A percentile compares a stretch with the other conserved stretches of the same genome.
phyloP scores from a whole-genome alignment of 2,888 invertebrate species.

The Caenorhabditis japonica region DNA sequence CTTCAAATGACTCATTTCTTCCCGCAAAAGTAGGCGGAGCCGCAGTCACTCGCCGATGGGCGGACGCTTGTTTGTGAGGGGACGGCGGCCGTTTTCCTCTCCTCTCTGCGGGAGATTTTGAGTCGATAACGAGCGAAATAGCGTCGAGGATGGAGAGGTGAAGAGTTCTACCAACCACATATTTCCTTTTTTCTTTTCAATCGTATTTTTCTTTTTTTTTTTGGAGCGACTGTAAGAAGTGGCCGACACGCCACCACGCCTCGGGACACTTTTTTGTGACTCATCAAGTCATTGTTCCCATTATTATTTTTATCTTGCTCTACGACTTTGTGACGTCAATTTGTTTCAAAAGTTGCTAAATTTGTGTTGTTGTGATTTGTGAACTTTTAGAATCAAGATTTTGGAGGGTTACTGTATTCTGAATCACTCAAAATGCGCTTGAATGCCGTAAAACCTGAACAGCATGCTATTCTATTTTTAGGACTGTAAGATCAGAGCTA shows the following conservation, averaged over 20 bases:
- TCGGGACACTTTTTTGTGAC: slow-evolving; percentile 22
- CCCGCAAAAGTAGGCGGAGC: slow-evolving; percentile 48
- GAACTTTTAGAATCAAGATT: too few species aligned
- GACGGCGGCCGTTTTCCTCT: slow-evolving; percentile 16
- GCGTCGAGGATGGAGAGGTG: slow-evolving; percentile 10
- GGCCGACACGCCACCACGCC: too few species aligned
- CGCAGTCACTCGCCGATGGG: slow-evolving; percentile 15
- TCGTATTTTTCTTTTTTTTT: not conserved
- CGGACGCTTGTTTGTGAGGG: slow-evolving; percentile 41
- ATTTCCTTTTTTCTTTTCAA: slow-evolving; percentile 10
- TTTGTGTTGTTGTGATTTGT: not conserved
- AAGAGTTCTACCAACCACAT: slow-evolving; percentile 22
- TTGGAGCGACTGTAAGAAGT: slow-evolving; percentile 32
- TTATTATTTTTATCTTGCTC: slow-evolving; percentile 24
- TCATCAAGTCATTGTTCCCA: slow-evolving; percentile 14
- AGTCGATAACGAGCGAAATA: slow-evolving; percentile 47
- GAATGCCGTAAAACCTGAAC: too few species aligned
- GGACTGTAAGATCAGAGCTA: too few species aligned
- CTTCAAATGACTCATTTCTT: slow-evolving; percentile 29
- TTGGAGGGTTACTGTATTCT: too few species aligned
- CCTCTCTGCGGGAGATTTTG: slow-evolving; percentile 52
- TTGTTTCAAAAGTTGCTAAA: not conserved
- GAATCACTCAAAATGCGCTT: too few species aligned
- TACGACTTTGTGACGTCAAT: slow-evolving; percentile 21
- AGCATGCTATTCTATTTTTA: too few species aligned